Evolutionary conservation across 2,113 vertebrate genomes (phyloP).

Genomic region (Forbesichthys agassizii): DNA sequence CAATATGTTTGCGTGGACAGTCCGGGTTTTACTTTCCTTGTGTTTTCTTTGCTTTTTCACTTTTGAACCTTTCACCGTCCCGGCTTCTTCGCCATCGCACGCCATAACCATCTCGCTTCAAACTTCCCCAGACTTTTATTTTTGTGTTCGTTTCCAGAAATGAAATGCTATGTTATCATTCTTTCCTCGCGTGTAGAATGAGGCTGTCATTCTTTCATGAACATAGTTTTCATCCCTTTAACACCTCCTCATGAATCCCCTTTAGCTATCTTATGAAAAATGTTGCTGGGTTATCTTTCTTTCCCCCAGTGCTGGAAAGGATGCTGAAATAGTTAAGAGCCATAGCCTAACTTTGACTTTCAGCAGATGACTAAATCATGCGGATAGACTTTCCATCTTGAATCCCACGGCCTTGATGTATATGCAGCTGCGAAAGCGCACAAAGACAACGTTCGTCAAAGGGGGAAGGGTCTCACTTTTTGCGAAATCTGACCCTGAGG

Average conservation of each 20-base stretch:
- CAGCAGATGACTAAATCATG: slow-evolving; percentile 29
- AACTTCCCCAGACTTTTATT: slow-evolving; percentile 66
- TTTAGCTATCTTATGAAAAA: slow-evolving; percentile 54
- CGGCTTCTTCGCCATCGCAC: slow-evolving; percentile 65
- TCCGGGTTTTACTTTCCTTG: slow-evolving; percentile 80
- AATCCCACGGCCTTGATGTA: accelerated
- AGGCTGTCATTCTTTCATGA: slow-evolving; percentile 18
- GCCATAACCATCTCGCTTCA: slow-evolving; percentile 72
- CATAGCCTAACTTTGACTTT: slow-evolving; percentile 14
- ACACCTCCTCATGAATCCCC: slow-evolving; percentile 56
- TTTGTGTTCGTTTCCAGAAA: slow-evolving; percentile 38
- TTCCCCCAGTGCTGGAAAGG: slow-evolving; percentile 49
- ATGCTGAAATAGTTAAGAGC: slow-evolving; percentile 62
- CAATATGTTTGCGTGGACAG: slow-evolving; percentile 81
- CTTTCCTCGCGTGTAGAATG: slow-evolving; percentile 30
- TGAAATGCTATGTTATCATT: slow-evolving; percentile 66
- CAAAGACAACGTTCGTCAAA: slow-evolving; percentile 22
- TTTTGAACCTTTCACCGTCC: slow-evolving; percentile 57
- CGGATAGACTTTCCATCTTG: slow-evolving; percentile 15
- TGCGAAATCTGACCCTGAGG: slow-evolving; percentile 56
- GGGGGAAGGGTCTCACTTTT: slow-evolving; percentile 32
- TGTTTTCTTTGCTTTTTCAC: slow-evolving; percentile 74
- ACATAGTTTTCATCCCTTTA: slow-evolving; percentile 31
- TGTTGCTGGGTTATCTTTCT: slow-evolving; percentile 66
- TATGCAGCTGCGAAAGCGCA: slow-evolving; percentile 17